These are phyloP conservation scores for Pocillopora verrucosa DNA, from an alignment of 64 coral and sea anemone species.

Conservation along the genomic window DNA sequence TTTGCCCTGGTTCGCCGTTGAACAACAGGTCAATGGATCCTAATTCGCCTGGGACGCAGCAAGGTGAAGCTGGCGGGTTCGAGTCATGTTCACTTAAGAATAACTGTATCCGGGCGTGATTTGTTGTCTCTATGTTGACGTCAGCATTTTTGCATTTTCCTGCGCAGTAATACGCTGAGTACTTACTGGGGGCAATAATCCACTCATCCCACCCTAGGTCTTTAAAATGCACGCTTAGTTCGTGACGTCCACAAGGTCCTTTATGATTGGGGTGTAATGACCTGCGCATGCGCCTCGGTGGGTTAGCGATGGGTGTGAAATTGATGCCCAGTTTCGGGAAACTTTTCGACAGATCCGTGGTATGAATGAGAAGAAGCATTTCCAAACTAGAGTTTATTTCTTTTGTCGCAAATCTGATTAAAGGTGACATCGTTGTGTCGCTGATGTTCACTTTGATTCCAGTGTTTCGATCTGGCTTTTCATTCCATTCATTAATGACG, in stretches of 20 bases:
- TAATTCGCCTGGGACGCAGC: conserved; percentile 3
- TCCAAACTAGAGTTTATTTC: conserved; percentile 3
- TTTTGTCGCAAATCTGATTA: conserved; percentile 1
- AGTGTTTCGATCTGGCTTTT: neutral
- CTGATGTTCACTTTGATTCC: neutral
- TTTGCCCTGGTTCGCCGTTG: conserved; percentile 8
- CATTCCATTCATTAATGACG: neutral
- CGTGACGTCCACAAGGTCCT: neutral
- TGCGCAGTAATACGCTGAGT: neutral
- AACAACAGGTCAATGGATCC: neutral
- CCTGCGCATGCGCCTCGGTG: neutral
- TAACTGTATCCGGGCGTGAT: conserved; percentile 24
- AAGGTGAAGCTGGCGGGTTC: neutral
- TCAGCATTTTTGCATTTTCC: neutral
- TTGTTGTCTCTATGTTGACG: neutral
- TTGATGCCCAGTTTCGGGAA: neutral
- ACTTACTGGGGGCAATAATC: neutral
- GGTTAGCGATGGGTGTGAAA: too few species aligned
- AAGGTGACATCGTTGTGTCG: neutral
- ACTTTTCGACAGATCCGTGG: neutral
- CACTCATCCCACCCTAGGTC: conserved; percentile 34
- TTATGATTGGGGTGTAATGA: neutral
- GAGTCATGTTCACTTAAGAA: neutral
- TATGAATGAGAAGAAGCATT: neutral
- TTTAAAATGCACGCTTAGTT: neutral